Conservation (phyloP, 1,140 invertebrate species). For the Zaprionus taronus region DNA sequence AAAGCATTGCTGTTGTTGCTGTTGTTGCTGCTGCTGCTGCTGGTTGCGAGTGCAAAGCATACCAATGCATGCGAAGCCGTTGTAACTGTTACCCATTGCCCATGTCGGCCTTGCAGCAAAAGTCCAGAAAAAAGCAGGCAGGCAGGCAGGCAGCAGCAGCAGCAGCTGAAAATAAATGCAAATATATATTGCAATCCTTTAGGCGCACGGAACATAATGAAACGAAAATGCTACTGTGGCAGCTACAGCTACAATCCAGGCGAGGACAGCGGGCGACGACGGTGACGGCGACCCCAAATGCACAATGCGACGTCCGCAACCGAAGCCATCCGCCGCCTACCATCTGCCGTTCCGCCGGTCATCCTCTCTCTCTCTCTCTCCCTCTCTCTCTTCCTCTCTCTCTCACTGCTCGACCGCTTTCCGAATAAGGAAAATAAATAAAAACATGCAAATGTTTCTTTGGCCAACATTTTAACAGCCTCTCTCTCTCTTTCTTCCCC, state of each 20-base stretch:
- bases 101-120: conserved; percentile 48
- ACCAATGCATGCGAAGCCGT: conserved; percentile 48
- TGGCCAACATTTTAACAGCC: conserved; percentile 80
- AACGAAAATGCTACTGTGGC: conserved; percentile 79
- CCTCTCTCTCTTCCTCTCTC: background rate
- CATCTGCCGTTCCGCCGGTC: background rate
- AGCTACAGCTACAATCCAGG: conserved; percentile 44
- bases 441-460: conserved; percentile 83
- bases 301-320: conserved; percentile 51
- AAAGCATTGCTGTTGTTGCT: conserved; percentile 47
- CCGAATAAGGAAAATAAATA: conserved; percentile 77
- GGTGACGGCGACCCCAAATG: conserved; percentile 26
- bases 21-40: conserved; percentile 19
- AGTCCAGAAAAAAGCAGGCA: conserved; percentile 17
- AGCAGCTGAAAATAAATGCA: conserved; percentile 54
- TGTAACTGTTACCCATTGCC: conserved; percentile 53
- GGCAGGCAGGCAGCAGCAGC: background rate
- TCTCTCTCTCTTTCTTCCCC: background rate
- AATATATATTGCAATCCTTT: conserved; percentile 83
- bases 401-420: conserved; percentile 21
- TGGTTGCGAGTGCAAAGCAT: conserved; percentile 56
- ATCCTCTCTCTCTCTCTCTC: background rate
- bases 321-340: conserved; percentile 50
- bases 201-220: conserved; percentile 79
- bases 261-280: conserved; percentile 35